A percentile compares a stretch with the other conserved stretches of the same genome.
Evolutionary conservation across 2,888 invertebrate species (phyloP).

Genomic region (Eustalomyia histrio): DNA sequence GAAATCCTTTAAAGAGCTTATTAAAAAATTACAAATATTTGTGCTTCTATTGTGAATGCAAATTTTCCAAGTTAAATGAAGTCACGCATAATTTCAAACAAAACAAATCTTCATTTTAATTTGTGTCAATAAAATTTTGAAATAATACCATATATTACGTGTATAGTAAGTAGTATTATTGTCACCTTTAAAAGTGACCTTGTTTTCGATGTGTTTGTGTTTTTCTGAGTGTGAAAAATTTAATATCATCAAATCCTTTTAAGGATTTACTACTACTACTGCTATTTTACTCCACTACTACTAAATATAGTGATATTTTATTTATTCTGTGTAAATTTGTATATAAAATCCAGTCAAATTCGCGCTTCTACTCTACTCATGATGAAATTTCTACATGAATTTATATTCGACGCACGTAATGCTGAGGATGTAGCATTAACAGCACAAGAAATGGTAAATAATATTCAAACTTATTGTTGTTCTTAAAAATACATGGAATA

Average conservation of each 20-base stretch:
- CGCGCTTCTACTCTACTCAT: conserved; percentile 67
- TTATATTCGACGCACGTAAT: conserved; percentile 79
- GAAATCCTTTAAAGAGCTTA: not conserved
- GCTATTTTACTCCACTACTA: not conserved
- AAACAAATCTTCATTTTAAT: too few relatives aligned
- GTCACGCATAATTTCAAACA: not conserved
- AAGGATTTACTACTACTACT: conserved; percentile 22
- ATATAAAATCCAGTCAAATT: conserved; percentile 18
- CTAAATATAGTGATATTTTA: not conserved
- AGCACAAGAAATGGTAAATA: conserved; percentile 78
- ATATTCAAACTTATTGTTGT: not conserved
- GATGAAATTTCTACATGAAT: conserved; percentile 79
- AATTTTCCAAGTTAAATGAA: not conserved
- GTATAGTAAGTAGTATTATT: too few relatives aligned
- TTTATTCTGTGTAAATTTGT: conserved; percentile 20
- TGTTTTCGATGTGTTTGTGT: not conserved
- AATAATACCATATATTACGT: too few relatives aligned
- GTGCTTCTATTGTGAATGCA: not conserved
- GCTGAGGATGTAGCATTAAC: conserved; percentile 77
- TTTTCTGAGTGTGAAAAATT: not conserved
- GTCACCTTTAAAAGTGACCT: too few relatives aligned
- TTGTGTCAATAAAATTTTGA: too few relatives aligned
- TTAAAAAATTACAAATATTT: not conserved
- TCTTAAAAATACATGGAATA: not conserved
- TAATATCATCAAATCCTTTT: conserved; percentile 26